Evolutionary conservation across 2,797 vertebrate genomes (phyloP), one percentile per base, ranked within the genome.

Genomic region (Anguilla obscura): DNA sequence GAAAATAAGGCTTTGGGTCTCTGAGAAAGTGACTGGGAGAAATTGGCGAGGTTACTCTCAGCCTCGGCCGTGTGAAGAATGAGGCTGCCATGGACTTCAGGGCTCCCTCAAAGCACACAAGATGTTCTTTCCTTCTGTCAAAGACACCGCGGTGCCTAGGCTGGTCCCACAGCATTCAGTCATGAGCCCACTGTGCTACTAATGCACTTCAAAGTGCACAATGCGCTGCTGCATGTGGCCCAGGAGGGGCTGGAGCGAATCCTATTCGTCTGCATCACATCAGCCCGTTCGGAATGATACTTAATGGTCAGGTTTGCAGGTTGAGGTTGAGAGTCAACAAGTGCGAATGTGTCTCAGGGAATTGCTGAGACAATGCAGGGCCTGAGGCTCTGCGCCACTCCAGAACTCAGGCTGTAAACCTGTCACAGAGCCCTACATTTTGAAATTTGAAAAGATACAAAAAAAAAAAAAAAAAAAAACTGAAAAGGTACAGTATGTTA

Each of bases 91-190:
- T 86, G 27, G 85, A 88, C 89, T 86, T 89, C 52, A 86, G 79
- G 86, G 66, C 85, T 87, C 91, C 88, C 88, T 87, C 85, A 88
- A 66, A 89, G 85, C 82, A 66, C 83, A 83, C 87, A 89, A 87
- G 66, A 86, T 58, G 80, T 89, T 86, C 88, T 82, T n/a, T 74
- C 66, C 89, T 87, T 89, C 87, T 90, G 89, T 89, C 86, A 84
- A 33, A 21, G 40, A 76, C 85, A 89, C 87, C 83, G 66, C 33
- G 48, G 86, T 89, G 87, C 60, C 80, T n/a, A 12, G 30, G 85
- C 60, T 30, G 45, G 27, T 56, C 86, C 88, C 86, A 5, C 85
- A 88, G 83, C 87, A 69, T 86, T 91, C 91, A 88, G 50, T 89
- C 89, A 89, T 16, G 10, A 52, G 63, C 63, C 52, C 33, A 50